Evolutionary conservation across 2,797 vertebrate genomes (phyloP), one percentile per base, ranked within the genome.

Genomic region (Microctenopoma stevenorrisi): DNA sequence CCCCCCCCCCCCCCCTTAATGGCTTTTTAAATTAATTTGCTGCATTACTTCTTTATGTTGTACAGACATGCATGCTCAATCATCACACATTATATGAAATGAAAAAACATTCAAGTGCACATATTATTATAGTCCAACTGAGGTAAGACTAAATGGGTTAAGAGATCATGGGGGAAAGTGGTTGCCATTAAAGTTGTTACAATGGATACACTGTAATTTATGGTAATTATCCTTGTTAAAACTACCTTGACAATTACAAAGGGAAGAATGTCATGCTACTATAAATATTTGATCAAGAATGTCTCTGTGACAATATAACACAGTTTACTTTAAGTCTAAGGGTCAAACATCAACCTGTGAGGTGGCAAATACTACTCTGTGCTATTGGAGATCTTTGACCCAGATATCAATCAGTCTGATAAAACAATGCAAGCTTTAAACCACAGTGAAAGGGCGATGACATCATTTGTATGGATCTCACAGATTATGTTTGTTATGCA

Each of bases 341-440:
- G 86, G 85, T 87, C 79, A 86, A 61, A 75, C 16, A 53, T 50
- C 4, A 55, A 2, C 12, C 38, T 49, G 48, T 80, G 83, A 89
- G 61, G 50, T 83, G 84, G 81, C 73, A 68, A 37, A 47, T 25
- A 28, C 48, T 55, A 1, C 14, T 42, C 63, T 40, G 7, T 14
- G 37, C 22, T 22, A 16, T 7, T 49, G 50, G 4, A 35, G 30
- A 60, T 26, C 28, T 91, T 91, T 92, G 89, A 83, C 68, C 88
- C 30, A 57, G 80, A 76, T 64, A 76, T 52, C 16, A 62, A 16
- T 6, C 8, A 3, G 25, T n/a, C 38, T 55, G 83, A 81, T 84
- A 79, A 61, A 48, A 54, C 1, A 54, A 61, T 38, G 10, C 44
- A 48, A 53, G 50, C 33, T 47, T 66, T 43, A 25, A 49, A 6